Base-by-base conservation (phyloP, 2,888 invertebrate species). In the Cotesia congregata region DNA sequence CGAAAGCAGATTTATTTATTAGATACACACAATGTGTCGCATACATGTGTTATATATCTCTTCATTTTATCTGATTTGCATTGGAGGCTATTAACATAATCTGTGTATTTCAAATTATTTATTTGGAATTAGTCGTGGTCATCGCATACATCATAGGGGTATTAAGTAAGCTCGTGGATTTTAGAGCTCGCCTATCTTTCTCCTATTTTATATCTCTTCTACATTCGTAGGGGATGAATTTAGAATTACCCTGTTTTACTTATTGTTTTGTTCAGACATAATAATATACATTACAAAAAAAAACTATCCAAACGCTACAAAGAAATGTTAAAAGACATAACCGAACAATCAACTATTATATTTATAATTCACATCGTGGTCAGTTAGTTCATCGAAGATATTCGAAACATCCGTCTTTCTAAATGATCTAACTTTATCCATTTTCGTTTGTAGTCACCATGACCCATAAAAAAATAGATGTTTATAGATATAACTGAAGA, bases 91-190 rank as follows among this genome's bases (percentile, higher is more conserved):
- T 89, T 89, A 89, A 84, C 89, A 88, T 89, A 89, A 89, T 89
- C 89, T 89, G 88, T 87, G 87, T 88, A 50, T 50, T 50, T 85
- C 84, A 84, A 88, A 88, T 89, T 89, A 89, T 89, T 89, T 89
- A 89, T 89, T 87, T 84, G 88, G 88, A 87, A 89, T 89, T 89
- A 89, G 87, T 85, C 83, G 85, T 80, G 83, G 84, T 83, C 82
- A 79, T 85, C 84, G 83, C 87, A 86, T 89, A 87, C 87, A 83
- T 89, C 88, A 88, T 88, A 85, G 81, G 83, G 87, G 88, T 86
- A 88, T 88, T 88, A 88, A 88, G 88, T 87, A 87, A 88, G 88
- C 88, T 86, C 84, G 83, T 86, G 88, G 88, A 88, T 88, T 88
- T 75, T 86, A 81, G 86, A 83, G 84, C 85, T 86, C 84, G 84